A percentile compares a stretch with the other conserved stretches of the same genome.
Conservation (phyloP, 2,888 invertebrate genomes). For the Nezara viridula region DNA sequence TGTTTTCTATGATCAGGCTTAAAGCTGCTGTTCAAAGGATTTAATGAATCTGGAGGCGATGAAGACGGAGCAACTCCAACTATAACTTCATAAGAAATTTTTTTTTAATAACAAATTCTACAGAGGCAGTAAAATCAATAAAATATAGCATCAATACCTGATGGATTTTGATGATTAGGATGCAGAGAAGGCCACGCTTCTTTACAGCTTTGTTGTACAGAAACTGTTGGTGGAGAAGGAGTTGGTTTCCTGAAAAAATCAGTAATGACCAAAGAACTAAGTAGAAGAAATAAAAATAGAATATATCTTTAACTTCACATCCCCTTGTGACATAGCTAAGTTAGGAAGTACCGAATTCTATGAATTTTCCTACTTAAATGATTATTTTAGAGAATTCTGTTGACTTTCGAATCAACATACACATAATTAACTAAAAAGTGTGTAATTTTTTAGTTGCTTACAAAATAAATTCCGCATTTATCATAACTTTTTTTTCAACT, state of each 20-base stretch:
- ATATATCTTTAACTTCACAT: not conserved
- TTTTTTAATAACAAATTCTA: not conserved
- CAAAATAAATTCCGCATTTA: too few species aligned
- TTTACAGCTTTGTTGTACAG: slow-evolving; percentile 69
- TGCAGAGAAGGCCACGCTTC: slow-evolving; percentile 78
- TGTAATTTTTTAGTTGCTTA: too few species aligned
- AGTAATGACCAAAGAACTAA: not conserved
- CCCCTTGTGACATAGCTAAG: too few species aligned
- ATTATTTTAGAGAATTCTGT: too few species aligned
- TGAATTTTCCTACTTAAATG: too few species aligned
- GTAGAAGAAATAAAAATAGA: not conserved
- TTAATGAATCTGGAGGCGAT: slow-evolving; percentile 62
- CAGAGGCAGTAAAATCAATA: not conserved
- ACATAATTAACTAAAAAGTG: too few species aligned
- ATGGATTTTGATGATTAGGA: slow-evolving; percentile 58
- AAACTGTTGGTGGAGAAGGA: slow-evolving; percentile 70
- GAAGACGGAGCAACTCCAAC: slow-evolving; percentile 64
- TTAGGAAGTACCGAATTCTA: too few species aligned
- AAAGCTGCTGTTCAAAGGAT: slow-evolving; percentile 49
- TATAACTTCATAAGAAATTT: slow-evolving; percentile 63
- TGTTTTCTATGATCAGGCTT: slow-evolving; percentile 53
- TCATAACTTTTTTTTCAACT: too few species aligned
- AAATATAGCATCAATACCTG: slow-evolving; percentile 20
- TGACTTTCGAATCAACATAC: too few species aligned
- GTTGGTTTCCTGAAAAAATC: slow-evolving; percentile 69